Base-by-base conservation (phyloP, 2,113 vertebrate species). In the Etheostoma cragini region DNA sequence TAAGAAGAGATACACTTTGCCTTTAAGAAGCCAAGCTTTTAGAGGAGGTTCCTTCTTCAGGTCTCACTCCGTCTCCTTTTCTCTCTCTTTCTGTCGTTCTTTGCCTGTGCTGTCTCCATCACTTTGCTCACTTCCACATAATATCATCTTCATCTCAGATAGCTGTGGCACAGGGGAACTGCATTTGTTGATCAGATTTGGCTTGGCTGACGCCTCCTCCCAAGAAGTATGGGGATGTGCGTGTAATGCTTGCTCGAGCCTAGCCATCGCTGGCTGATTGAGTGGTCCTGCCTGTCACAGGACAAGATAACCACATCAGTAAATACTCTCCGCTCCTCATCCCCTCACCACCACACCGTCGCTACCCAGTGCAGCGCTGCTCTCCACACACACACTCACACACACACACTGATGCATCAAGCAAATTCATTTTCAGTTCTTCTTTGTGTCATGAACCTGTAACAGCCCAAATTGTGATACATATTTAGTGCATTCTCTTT, bases 151-250 rank as follows among this genome's bases (percentile, higher is more conserved):
- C 97, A 97, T 99, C 97, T 96, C 96, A 95, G 97, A 97, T 97
- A 96, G 96, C 96, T 91, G 94, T 95, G 94, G 96, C 96, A 95
- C 97, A 94, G 95, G 95, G 96, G 96, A 96, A 95, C 96, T 94
- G 94, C 95, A 96, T 97, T 97, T 96, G 96, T 97, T 98, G 97
- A 98, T 99, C 97, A 97, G 97, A 98, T 99, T 97, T 98, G 96
- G 96, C 96, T 90, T 91, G 95, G 96, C 95, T 96, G 95, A 95
- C 94, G 95, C 96, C 96, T 96, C 93, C 96, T 96, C 78, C 95
- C 95, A 95, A 93, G 95, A 96, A 96, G 96, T 95, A 92, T 84
- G 82, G 92, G 93, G 95, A 96, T 95, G 95, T 96, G 95, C 93
- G 93, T 95, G 94, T 96, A 97, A 97, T 96, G 96, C 95, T 93